Conservation (phyloP, 2,888 invertebrate genomes). For the Drosophila monieri region DNA sequence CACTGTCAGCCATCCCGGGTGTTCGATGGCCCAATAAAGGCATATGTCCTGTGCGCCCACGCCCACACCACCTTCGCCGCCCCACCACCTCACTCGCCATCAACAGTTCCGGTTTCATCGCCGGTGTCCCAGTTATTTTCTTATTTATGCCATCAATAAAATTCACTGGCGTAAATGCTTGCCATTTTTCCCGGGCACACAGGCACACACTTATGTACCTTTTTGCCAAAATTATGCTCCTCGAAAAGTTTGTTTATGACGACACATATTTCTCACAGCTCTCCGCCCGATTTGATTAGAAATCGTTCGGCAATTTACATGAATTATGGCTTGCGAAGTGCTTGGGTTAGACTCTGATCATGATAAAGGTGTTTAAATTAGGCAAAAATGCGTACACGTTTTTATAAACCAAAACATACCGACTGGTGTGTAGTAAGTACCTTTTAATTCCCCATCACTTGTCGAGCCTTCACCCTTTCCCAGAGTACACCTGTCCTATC, state of each 20-base stretch:
- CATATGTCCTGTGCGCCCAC: constrained; percentile 17
- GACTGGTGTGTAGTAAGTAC: no score
- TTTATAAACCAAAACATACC: no score
- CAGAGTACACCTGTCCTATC: not conserved
- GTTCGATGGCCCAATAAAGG: constrained; percentile 4
- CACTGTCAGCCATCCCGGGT: not conserved
- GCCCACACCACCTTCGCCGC: not conserved
- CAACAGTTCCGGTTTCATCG: constrained; percentile 21
- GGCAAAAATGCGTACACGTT: no score
- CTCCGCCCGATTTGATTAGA: constrained; percentile 49
- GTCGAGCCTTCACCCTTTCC: not conserved
- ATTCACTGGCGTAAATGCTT: constrained; percentile 49
- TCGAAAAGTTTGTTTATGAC: constrained; percentile 48
- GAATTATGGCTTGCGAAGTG: constrained; percentile 3
- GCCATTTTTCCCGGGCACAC: constrained; percentile 26
- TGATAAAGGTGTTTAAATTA: not conserved
- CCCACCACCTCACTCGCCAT: constrained; percentile 23
- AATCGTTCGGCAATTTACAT: constrained; percentile 42
- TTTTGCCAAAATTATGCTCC: constrained; percentile 23
- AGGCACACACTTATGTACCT: constrained; percentile 1
- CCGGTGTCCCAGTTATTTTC: constrained; percentile 38
- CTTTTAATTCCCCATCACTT: no score
- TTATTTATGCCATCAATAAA: constrained; percentile 71
- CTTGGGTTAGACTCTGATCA: not conserved
- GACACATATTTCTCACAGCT: constrained; percentile 38